Conservation (phyloP, 2,113 vertebrate species). For the Tupaia tana region DNA sequence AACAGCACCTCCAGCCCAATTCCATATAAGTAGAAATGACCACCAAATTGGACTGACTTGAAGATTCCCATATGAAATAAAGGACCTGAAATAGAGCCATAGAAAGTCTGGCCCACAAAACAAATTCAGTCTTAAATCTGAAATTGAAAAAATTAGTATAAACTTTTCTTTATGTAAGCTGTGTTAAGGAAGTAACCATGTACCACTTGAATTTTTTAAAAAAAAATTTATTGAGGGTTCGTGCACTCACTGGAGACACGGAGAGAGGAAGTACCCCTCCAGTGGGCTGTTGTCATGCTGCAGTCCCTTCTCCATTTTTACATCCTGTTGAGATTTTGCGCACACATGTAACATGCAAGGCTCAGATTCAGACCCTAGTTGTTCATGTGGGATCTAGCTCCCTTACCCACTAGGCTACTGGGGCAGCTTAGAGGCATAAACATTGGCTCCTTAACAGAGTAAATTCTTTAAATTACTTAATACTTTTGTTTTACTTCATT, state of each 20-base stretch:
- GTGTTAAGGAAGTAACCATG: not conserved
- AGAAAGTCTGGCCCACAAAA: not conserved
- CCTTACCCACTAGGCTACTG: too few species aligned
- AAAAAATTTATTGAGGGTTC: too few species aligned
- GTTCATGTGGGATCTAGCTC: too few species aligned
- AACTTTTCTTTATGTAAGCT: not conserved
- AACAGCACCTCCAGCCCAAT: not conserved
- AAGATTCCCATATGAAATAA: not conserved
- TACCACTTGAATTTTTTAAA: not conserved
- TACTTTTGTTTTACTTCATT: not conserved
- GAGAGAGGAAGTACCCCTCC: too few species aligned
- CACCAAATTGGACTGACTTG: not conserved
- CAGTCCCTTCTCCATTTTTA: too few species aligned
- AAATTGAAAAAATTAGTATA: not conserved
- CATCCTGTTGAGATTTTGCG: too few species aligned
- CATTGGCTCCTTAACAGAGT: not conserved
- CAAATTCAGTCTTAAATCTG: constrained; percentile 5
- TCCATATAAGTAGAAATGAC: not conserved
- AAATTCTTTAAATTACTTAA: not conserved
- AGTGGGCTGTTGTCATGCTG: too few species aligned
- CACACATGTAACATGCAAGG: too few species aligned
- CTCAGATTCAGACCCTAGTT: too few species aligned
- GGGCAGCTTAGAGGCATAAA: not conserved
- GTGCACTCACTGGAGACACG: too few species aligned
- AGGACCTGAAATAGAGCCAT: not conserved